Percentiles rank a stretch among this genome's conserved stretches.
Evolutionary conservation across 2,797 vertebrate genomes (phyloP).

Genomic region (Chelmon rostratus): DNA sequence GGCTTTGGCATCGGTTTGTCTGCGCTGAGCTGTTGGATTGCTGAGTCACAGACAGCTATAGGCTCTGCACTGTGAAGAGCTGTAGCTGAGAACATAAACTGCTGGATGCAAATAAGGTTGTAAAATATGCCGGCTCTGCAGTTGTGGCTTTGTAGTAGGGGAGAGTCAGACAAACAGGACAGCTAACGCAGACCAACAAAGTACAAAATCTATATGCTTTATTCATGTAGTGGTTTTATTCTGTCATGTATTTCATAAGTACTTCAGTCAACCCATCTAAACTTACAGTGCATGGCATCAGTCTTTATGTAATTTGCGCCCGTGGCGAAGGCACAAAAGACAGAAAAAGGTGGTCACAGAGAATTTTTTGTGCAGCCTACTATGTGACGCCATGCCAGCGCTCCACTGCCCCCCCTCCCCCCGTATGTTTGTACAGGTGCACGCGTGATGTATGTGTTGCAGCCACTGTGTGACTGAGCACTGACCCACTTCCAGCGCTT

Average conservation of each 20-base stretch:
- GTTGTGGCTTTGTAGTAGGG: slow-evolving; percentile 59
- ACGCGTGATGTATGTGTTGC: slow-evolving; percentile 74
- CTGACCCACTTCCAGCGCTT: slow-evolving; percentile 75
- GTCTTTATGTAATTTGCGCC: slow-evolving; percentile 15
- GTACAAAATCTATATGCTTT: slow-evolving; percentile 42
- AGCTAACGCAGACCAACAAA: slow-evolving; percentile 42
- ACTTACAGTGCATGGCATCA: background rate
- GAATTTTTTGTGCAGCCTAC: slow-evolving; percentile 28
- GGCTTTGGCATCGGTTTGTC: slow-evolving; percentile 54
- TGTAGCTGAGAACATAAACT: slow-evolving; percentile 57
- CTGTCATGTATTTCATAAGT: slow-evolving; percentile 17
- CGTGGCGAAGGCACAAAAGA: background rate
- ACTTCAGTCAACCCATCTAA: slow-evolving; percentile 1
- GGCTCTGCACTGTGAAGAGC: slow-evolving; percentile 59
- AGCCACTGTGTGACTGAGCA: slow-evolving; percentile 78
- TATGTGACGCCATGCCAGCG: slow-evolving; percentile 52
- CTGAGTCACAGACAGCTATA: slow-evolving; percentile 67
- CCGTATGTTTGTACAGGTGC: slow-evolving; percentile 85
- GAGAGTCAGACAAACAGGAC: slow-evolving; percentile 52
- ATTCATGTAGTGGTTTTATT: slow-evolving; percentile 1
- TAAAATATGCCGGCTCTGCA: slow-evolving; percentile 66
- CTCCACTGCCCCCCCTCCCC: slow-evolving; percentile 52
- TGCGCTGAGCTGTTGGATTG: slow-evolving; percentile 42
- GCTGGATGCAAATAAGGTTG: slow-evolving; percentile 66
- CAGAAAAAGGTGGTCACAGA: slow-evolving; percentile 20